Percentiles rank a stretch among this genome's conserved stretches.
Conservation (phyloP, 2,888 invertebrate species). For the Dryadula phaetusa region DNA sequence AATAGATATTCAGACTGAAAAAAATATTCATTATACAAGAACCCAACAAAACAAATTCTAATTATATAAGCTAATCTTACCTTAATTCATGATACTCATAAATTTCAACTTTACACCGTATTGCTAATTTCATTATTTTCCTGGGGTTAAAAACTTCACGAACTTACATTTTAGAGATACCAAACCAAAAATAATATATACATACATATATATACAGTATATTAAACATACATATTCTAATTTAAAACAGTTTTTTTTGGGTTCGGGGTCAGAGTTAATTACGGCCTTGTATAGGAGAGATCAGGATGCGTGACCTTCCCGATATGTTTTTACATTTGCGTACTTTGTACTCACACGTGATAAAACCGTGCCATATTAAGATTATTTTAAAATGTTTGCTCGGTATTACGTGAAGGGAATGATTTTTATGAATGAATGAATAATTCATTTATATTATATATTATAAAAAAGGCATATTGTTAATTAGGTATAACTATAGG, state of each 20-base stretch:
- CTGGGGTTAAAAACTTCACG: neutral
- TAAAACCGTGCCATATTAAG: neutral
- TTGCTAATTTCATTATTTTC: neutral
- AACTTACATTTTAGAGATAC: neutral
- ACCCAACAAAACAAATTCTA: neutral
- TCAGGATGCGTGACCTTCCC: conserved; percentile 10
- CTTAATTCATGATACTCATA: neutral
- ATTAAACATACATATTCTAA: conserved; percentile 2
- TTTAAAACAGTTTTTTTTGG: conserved; percentile 1
- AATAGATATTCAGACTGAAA: too few relatives aligned
- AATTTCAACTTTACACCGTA: neutral
- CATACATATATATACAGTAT: too few relatives aligned
- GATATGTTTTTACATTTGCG: conserved; percentile 1
- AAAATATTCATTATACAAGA: neutral
- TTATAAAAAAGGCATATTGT: too few relatives aligned
- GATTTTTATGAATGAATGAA: too few relatives aligned
- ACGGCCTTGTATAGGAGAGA: conserved; percentile 17
- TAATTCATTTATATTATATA: too few relatives aligned
- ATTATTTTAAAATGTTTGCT: neutral
- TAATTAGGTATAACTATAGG: too few relatives aligned
- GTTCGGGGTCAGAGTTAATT: conserved; percentile 17
- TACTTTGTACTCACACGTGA: neutral
- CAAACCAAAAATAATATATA: neutral
- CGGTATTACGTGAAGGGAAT: neutral
- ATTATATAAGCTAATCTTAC: neutral